Percentiles rank a stretch among this genome's conserved stretches.
Conservation (phyloP, 1,140 invertebrate genomes). For the Palaemon carinicauda region DNA sequence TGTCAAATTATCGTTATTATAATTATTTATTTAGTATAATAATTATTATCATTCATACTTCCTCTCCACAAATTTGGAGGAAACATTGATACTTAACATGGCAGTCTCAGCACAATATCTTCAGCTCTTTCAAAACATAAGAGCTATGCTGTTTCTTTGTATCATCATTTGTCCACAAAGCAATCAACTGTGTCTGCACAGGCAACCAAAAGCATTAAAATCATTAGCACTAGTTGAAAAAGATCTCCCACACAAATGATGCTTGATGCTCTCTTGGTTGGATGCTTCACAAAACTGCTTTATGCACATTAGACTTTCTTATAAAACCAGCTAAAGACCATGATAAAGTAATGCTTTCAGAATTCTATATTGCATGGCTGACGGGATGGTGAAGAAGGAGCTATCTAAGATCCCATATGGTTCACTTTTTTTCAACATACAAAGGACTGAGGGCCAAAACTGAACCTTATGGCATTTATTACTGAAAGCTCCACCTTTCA, state of each 20-base stretch:
- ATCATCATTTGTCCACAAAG: neutral
- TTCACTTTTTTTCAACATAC: neutral
- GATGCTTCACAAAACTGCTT: neutral
- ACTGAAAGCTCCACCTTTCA: slow-evolving; percentile 40
- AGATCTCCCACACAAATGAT: neutral
- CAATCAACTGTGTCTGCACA: neutral
- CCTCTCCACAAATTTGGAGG: slow-evolving; percentile 4
- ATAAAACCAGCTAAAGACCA: slow-evolving; percentile 14
- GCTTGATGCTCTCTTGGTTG: neutral
- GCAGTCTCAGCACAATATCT: slow-evolving; percentile 18
- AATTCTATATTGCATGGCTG: slow-evolving; percentile 20
- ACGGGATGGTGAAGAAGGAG: slow-evolving; percentile 41
- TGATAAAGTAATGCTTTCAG: neutral
- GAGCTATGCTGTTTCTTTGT: slow-evolving; percentile 11
- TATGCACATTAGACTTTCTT: neutral
- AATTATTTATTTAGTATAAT: neutral
- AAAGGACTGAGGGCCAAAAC: slow-evolving; percentile 1
- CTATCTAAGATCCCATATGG: slow-evolving; percentile 19
- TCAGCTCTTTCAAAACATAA: neutral
- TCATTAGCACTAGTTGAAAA: too few species aligned
- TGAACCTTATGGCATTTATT: slow-evolving; percentile 38
- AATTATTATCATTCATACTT: too few species aligned
- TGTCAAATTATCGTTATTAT: slow-evolving; percentile 28
- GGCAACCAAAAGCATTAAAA: neutral
- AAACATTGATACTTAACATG: slow-evolving; percentile 38